A percentile compares a stretch with the other conserved stretches of the same genome.
phyloP scores from a whole-genome alignment of 2,888 invertebrate genomes.

The Apotomis turbidana region DNA sequence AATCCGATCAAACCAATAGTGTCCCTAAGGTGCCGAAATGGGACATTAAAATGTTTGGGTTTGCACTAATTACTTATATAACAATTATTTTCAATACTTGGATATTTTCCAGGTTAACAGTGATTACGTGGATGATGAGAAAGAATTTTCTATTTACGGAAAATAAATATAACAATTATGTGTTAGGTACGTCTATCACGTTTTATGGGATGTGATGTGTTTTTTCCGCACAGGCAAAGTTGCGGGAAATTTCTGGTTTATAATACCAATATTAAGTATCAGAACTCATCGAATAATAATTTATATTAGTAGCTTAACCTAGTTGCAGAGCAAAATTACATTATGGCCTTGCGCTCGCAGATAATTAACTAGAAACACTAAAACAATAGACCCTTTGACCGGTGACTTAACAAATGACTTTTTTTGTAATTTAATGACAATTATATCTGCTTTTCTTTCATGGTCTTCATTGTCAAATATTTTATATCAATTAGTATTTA shows the following conservation, averaged over 20 bases:
- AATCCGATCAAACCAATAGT: slow-evolving; percentile 6
- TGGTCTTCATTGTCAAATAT: background rate
- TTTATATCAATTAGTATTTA: background rate
- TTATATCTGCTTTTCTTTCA: background rate
- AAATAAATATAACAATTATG: too few relatives aligned
- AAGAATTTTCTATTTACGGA: too few relatives aligned
- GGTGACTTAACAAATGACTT: background rate
- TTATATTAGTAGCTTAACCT: too few relatives aligned
- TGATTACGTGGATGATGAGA: background rate
- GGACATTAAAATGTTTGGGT: background rate
- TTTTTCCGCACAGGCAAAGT: too few relatives aligned
- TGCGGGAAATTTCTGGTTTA: too few relatives aligned
- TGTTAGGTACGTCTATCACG: too few relatives aligned
- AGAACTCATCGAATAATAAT: too few relatives aligned
- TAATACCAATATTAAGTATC: too few relatives aligned
- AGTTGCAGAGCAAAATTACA: too few relatives aligned
- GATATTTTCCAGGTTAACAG: background rate
- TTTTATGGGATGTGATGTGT: too few relatives aligned
- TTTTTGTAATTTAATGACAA: background rate
- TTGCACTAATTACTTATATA: background rate
- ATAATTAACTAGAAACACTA: too few relatives aligned
- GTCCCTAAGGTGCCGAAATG: slow-evolving; percentile 10
- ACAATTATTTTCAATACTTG: background rate
- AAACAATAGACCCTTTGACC: too few relatives aligned
- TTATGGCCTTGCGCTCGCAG: background rate